A percentile compares a stretch with the other conserved stretches of the same genome.
phyloP scores from a whole-genome alignment of 1,140 invertebrate genomes.

The Protaetia brevitarsis region DNA sequence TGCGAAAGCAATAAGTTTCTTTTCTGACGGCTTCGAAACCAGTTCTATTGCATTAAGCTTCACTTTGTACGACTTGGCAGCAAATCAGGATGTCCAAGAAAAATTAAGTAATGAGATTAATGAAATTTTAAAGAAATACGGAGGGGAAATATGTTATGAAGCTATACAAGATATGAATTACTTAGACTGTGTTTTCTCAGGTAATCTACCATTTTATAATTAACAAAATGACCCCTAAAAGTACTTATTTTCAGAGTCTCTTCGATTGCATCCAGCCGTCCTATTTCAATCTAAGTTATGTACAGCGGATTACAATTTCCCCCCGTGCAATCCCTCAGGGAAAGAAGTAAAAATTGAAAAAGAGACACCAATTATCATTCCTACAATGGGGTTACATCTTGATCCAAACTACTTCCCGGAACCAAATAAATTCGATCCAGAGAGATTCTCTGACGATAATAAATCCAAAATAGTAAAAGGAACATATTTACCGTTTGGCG shows the following conservation, averaged over 20 bases:
- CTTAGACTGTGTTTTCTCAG: constrained; percentile 32
- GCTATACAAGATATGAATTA: neutral
- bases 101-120: neutral
- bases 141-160: neutral
- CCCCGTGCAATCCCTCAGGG: neutral
- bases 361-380: constrained; percentile 42
- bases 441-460: constrained; percentile 52
- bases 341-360: constrained; percentile 20
- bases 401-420: constrained; percentile 53
- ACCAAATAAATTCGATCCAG: constrained; percentile 58
- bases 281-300: constrained; percentile 36
- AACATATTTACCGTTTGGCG: constrained; percentile 54
- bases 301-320: constrained; percentile 38
- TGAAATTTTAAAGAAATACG: neutral
- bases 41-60: neutral
- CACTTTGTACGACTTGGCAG: neutral
- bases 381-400: constrained; percentile 34
- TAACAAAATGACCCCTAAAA: neutral
- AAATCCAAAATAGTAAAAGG: constrained; percentile 39
- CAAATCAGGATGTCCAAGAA: neutral
- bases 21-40: constrained; percentile 8
- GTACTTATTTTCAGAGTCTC: constrained; percentile 21
- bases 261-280: constrained; percentile 45
- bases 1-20: neutral
- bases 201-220: constrained; percentile 16